These are phyloP conservation scores for Pleuronectes platessa DNA, from an alignment of 2,113 vertebrate species.

Conservation along the genomic window DNA sequence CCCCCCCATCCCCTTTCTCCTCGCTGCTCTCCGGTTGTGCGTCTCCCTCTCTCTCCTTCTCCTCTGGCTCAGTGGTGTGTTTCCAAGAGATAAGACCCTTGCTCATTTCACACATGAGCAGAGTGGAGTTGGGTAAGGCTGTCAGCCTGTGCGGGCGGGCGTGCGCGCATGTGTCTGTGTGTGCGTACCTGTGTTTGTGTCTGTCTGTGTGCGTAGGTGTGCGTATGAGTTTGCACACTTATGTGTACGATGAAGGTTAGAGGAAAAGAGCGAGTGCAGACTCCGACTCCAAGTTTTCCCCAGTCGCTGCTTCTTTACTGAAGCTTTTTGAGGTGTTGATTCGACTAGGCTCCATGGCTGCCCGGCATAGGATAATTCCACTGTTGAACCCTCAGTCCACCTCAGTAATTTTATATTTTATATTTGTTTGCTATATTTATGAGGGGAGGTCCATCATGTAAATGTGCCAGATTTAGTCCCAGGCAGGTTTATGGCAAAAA, in stretches of 20 bases:
- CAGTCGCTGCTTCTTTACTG: slow-evolving; percentile 56
- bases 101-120: slow-evolving; percentile 87
- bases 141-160: slow-evolving; percentile 32
- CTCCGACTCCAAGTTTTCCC: slow-evolving; percentile 60
- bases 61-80: slow-evolving; percentile 86
- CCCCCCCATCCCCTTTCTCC: slow-evolving; percentile 30
- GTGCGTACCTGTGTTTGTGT: slow-evolving; percentile 23
- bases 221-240: slow-evolving; percentile 32
- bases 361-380: slow-evolving; percentile 32
- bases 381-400: slow-evolving; percentile 25
- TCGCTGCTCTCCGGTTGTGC: slow-evolving; percentile 54
- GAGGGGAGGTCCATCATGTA: no score
- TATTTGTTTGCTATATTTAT: neutral
- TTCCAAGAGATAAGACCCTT: slow-evolving; percentile 85
- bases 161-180: slow-evolving; percentile 22
- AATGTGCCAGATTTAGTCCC: neutral
- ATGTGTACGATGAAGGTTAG: slow-evolving; percentile 59
- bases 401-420: slow-evolving; percentile 20
- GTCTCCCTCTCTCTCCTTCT: slow-evolving; percentile 75
- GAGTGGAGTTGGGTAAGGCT: slow-evolving; percentile 71
- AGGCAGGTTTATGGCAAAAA: no score
- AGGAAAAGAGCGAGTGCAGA: slow-evolving; percentile 48
- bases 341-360: slow-evolving; percentile 38
- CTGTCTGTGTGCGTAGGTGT: slow-evolving; percentile 35
- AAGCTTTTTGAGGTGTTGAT: slow-evolving; percentile 40